Evolutionary conservation across 2,113 vertebrate genomes (phyloP).

Genomic region (Rhagologus leucostigma): DNA sequence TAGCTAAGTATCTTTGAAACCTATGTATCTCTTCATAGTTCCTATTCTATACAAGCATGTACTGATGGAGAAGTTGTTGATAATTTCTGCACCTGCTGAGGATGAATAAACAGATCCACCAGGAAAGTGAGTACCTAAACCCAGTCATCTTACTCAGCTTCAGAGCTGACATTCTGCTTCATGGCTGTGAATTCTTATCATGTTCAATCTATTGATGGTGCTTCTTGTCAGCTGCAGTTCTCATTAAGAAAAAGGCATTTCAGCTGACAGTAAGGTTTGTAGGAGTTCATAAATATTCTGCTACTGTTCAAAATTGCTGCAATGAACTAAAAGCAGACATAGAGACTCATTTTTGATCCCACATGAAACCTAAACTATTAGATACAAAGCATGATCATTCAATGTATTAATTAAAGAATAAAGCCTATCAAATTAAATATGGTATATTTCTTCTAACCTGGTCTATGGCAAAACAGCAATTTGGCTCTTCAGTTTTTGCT

Average conservation of each 20-base stretch:
- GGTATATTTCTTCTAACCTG: neutral
- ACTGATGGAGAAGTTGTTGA: neutral
- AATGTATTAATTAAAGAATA: neutral
- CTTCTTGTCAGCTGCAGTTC: constrained; percentile 54
- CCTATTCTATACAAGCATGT: neutral
- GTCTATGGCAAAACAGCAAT: neutral
- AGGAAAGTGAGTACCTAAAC: neutral
- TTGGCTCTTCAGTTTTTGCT: neutral
- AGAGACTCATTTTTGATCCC: neutral
- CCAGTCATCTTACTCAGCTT: neutral
- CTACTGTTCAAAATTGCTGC: constrained; percentile 6
- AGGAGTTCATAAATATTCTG: constrained; percentile 47
- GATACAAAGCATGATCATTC: neutral
- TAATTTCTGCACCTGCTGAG: neutral
- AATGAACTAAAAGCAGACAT: neutral
- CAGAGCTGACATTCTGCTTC: constrained; percentile 5
- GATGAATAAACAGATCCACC: neutral
- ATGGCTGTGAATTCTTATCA: constrained; percentile 31
- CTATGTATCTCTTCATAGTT: neutral
- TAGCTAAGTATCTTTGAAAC: neutral
- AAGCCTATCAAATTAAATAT: neutral
- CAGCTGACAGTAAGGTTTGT: neutral
- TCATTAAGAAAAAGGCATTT: constrained; percentile 20
- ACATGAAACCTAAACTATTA: neutral
- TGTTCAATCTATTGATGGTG: constrained; percentile 26